Conservation (phyloP, 2,888 invertebrate genomes). For the Protophormia terraenovae region DNA sequence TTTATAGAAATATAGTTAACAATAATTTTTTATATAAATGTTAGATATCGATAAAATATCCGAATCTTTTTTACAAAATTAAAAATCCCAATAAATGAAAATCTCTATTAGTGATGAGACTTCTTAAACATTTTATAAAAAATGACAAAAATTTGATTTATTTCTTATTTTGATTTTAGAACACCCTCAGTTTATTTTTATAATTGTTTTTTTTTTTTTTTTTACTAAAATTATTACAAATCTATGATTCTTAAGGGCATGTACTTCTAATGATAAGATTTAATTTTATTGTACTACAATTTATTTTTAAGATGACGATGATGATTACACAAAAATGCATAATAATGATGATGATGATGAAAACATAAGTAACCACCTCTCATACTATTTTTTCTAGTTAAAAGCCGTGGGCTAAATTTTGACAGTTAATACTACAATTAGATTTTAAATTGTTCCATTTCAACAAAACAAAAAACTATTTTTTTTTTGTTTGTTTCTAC, state of each 20-base stretch:
- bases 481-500: neutral
- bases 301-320: neutral
- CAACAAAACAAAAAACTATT: neutral
- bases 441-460: constrained; percentile 24
- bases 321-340: neutral
- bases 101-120: too few relatives aligned
- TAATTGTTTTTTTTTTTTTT: neutral
- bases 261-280: constrained; percentile 7
- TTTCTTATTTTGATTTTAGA: neutral
- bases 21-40: too few relatives aligned
- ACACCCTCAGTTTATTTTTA: neutral
- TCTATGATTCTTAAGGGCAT: neutral
- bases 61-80: too few relatives aligned
- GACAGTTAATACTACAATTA: constrained; percentile 26
- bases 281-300: neutral
- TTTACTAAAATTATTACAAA: neutral
- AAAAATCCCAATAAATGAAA: too few relatives aligned
- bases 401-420: neutral
- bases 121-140: too few relatives aligned
- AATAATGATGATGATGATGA: neutral
- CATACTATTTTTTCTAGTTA: neutral
- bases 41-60: too few relatives aligned
- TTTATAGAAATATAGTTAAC: too few relatives aligned
- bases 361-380: neutral
- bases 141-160: neutral